Percentiles rank a stretch among this genome's conserved stretches.
Evolutionary conservation across 2,888 invertebrate species (phyloP).

Genomic region (Polymixis lichenea): DNA sequence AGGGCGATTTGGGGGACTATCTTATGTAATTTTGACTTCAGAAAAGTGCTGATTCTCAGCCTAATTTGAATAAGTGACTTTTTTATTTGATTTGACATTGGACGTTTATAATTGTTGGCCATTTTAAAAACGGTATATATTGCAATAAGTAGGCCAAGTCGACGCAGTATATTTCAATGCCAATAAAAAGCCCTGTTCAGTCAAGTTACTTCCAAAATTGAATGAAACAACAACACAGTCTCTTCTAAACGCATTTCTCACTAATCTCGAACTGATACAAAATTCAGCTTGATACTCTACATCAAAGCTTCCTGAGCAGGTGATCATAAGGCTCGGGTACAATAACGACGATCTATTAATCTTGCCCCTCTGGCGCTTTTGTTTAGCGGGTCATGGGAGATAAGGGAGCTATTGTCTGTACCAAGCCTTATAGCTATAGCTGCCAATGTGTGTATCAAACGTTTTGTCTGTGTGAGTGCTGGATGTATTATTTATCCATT

Average conservation of each 20-base stretch:
- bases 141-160: too few species aligned
- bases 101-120: too few species aligned
- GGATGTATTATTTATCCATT: conserved; percentile 48
- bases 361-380: conserved; percentile 61
- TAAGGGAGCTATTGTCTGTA: conserved; percentile 59
- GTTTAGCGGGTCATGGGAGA: conserved; percentile 62
- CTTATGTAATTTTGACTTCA: too few species aligned
- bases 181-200: too few species aligned
- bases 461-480: conserved; percentile 49
- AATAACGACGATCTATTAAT: conserved; percentile 66
- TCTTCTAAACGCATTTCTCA: conserved; percentile 1
- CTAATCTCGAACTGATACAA: conserved; percentile 30
- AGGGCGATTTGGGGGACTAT: too few species aligned
- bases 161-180: too few species aligned
- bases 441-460: conserved; percentile 46
- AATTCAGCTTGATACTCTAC: conserved; percentile 38
- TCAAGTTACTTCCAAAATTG: not conserved
- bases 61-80: too few species aligned
- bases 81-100: too few species aligned
- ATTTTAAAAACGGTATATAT: too few species aligned
- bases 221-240: not conserved
- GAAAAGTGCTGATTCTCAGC: too few species aligned
- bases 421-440: conserved; percentile 51
- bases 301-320: conserved; percentile 54
- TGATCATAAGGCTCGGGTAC: conserved; percentile 61